Base-by-base conservation (phyloP, 1,140 invertebrate species). In the Pseudoatta argentina region DNA sequence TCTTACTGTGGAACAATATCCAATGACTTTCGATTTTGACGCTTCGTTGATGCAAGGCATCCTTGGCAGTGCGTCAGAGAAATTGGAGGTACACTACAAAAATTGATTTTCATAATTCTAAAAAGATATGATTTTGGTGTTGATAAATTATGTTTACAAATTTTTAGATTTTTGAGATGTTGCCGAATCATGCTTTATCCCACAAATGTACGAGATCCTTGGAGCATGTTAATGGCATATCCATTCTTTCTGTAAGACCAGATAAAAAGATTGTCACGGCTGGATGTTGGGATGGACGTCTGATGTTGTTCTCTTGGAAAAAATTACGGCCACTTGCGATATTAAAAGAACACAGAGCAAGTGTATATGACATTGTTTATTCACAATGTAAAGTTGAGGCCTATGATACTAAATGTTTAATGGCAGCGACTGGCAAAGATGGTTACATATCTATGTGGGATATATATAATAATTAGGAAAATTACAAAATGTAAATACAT, bases 291-390 rank as follows among this genome's bases (percentile, higher is more conserved):
- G 98, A 98, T 92, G 96, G 96, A 5, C 96, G 96, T 69, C 95
- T 98, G 61, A 95, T 97, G 91, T 96, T 98, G 87, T 98, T 97
- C 93, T 97, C 97, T 6, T 97, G 97, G 96, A 98, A 97, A 92
- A 97, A 96, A 78, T 93, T 98, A 12, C 96, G 97, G 67, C 96
- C 97, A 3, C 92, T 98, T 69, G 98, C 97, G 10, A 97, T 98
- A 85, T 94, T 98, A 16, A 96, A 96, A 53, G 96, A 97, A 90
- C 97, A 98, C 89, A 95, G 93, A 78, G 96, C 96, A 85, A 95
- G 96, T 30, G 95, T 98, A 64, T 96, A 97, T 90, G 97, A 97
- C 93, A 95, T 97, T 82, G 96, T 95, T 82, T 97, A 97, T 94
- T 97, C 97, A 7, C 92, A 93, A 1, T 93, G 95, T 44, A 95